Evolutionary conservation across 2,113 vertebrate species (phyloP).

Genomic region (Himantopus leucocephalus): DNA sequence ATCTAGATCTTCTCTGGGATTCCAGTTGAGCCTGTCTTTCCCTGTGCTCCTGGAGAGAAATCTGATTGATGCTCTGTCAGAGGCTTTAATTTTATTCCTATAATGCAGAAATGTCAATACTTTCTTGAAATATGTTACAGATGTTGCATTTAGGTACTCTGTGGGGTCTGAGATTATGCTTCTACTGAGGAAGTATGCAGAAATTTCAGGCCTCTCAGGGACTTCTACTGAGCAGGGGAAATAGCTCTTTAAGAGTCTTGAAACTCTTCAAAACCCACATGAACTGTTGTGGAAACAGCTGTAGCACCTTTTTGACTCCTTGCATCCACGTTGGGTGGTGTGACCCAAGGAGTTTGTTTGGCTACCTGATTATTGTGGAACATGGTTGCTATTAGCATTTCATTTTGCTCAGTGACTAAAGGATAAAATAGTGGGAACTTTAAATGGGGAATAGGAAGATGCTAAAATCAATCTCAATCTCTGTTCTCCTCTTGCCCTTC

Average conservation of each 20-base stretch:
- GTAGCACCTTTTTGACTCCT: neutral
- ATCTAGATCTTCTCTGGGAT: neutral
- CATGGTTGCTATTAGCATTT: neutral
- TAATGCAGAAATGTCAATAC: neutral
- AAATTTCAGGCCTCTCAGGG: neutral
- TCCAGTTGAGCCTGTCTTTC: neutral
- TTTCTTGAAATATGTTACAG: neutral
- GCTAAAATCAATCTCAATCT: neutral
- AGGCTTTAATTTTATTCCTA: neutral
- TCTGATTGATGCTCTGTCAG: neutral
- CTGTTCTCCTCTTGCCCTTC: neutral
- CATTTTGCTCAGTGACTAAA: neutral
- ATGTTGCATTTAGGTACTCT: neutral
- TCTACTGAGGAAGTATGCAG: neutral
- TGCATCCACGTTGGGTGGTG: neutral
- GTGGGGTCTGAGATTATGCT: neutral
- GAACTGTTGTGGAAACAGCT: neutral
- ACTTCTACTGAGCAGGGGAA: neutral
- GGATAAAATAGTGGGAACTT: neutral
- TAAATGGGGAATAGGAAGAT: neutral
- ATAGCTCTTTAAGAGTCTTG: neutral
- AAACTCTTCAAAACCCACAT: neutral
- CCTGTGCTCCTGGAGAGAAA: neutral
- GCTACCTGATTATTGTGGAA: neutral
- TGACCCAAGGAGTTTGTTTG: neutral